These are phyloP conservation scores for Druon quercuslanigerum DNA, from an alignment of 1,140 invertebrate genomes.

Conservation along the genomic window DNA sequence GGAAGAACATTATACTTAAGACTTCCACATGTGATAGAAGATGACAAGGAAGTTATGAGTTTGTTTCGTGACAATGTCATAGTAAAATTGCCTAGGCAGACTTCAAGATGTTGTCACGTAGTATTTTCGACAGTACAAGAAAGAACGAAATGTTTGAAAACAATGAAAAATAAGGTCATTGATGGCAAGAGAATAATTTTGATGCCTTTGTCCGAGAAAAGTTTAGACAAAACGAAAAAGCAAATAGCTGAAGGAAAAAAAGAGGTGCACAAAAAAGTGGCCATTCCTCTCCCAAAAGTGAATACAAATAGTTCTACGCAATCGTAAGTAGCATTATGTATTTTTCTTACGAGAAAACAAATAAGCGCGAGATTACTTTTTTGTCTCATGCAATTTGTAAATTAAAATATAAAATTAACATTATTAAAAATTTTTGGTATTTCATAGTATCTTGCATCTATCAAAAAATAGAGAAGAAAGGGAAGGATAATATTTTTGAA, in stretches of 20 bases:
- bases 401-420: too few relatives aligned
- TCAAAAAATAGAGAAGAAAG: too few relatives aligned
- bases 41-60: constrained; percentile 51
- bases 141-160: constrained; percentile 55
- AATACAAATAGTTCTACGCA: not conserved
- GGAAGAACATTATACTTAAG: constrained; percentile 60
- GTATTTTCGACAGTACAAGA: constrained; percentile 57
- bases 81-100: constrained; percentile 60
- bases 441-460: too few relatives aligned
- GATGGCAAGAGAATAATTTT: constrained; percentile 56
- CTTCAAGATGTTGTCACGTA: constrained; percentile 59
- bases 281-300: constrained; percentile 42
- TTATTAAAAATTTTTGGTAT: too few relatives aligned
- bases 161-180: constrained; percentile 45
- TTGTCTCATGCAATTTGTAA: too few relatives aligned
- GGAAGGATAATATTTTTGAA: too few relatives aligned
- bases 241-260: constrained; percentile 29
- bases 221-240: constrained; percentile 14
- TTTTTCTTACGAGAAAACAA: too few relatives aligned
- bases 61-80: constrained; percentile 59
- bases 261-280: constrained; percentile 49
- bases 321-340: not conserved
- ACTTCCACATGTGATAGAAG: constrained; percentile 56
- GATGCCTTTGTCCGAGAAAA: constrained; percentile 34
- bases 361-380: too few relatives aligned